Evolutionary conservation across 1,140 invertebrate genomes (phyloP), one percentile per base, ranked within the genome.

Genomic region (Pygmarrhopalites habei): DNA sequence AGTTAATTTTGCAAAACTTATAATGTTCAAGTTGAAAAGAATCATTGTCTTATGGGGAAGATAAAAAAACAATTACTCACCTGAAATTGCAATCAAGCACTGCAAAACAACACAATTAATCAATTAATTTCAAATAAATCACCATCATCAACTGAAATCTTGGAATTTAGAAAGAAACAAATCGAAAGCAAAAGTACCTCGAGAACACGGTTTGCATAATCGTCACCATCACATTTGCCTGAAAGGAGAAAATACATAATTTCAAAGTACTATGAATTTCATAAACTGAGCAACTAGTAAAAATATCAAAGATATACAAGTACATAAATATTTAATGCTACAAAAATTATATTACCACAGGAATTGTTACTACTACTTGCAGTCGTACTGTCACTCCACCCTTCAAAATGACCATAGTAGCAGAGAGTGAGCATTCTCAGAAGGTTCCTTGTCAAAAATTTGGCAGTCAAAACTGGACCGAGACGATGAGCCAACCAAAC

Each of bases 391-490:
- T 23, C 28, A 41, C 21, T 5, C 29, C 47, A 2, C 41, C 19
- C 43, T 77, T 58, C 85, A 78, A 44, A 67, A 55, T 77, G 46
- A 0, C 90, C 90, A 25, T 91, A 83, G 74, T 96, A 98, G 76
- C 95, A 98, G 0, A 97, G 76, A 0, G 91, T 89, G 15, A 98
- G 76, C 87, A 98, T 95, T 69, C 93, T 84, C 2, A 98, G 77
- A 39, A 98, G 79, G 79, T 97, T 97, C 43, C 90, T 81, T 0
- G 93, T 91, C 25, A 98, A 79, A 78, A 91, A 87, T 68, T 88
- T 84, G 17, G 93, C 90, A 2, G 92, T 94, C 5, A 98, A 79
- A 26, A 97, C 89, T 0, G 95, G 95, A 0, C 95, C 95, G n/a
- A 98, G 77, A 68, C 92, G 82, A 77, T 95, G 89, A 1, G 91